Evolutionary conservation across 2,888 invertebrate species (phyloP), one percentile per base, ranked within the genome.

Genomic region (Eupelmus urozonus): DNA sequence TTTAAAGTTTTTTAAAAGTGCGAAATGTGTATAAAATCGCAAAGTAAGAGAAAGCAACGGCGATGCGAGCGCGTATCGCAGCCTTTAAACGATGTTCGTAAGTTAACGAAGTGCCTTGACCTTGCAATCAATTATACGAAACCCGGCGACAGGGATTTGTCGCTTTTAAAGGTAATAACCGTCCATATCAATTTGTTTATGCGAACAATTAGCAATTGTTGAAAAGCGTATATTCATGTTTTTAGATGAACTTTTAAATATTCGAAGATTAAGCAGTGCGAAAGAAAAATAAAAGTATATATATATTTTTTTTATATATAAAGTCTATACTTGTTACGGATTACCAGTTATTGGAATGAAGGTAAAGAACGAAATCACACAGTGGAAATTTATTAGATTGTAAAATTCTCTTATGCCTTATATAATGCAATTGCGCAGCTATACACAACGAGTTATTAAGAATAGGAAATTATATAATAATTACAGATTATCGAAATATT

Each of bases 281-380:
- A 82, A 78, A 78, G 77, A 80, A 76, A 78, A 81, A 83, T 81
- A 78, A 84, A 85, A 85, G 81, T 85, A 85, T 86, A 85, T 87
- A 82, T 82, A 85, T 85, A 82, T 80, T 85, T 85, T 85, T 86
- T 87, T 79, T 83, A 83, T 84, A 85, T 85, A 74, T 83, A 87
- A 87, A 88, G 87, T 88, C 86, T 88, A 89, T 88, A 86, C 84
- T 85, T 87, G 88, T 88, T 88, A 86, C 85, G 83, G 84, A 85
- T 86, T 85, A 82, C 55, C 84, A 86, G 84, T 86, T 87, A 85
- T 80, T 83, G 83, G 83, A 83, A 84, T 62, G 82, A 79, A 81
- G 82, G 42, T 62, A 66, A 73, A 78, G 78, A 80, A 67, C 25
- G 45, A 76, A 53, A 79, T 53, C 3, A 57, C 34, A 71, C 16